Evolutionary conservation across 2,888 invertebrate species (phyloP).

Genomic region (Leistus spinibarbis): DNA sequence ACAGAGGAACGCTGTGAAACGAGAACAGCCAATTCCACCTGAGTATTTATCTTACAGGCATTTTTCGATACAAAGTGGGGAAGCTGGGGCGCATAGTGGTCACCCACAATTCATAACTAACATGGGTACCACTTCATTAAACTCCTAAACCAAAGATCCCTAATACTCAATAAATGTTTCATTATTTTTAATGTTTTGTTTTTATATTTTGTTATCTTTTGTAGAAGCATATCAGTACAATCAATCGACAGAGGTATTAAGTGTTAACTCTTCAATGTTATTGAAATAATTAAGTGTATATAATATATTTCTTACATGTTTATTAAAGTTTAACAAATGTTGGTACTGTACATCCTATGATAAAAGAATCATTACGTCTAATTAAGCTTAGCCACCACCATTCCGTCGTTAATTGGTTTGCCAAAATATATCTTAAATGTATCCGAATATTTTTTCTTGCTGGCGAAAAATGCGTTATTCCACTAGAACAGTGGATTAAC

Average conservation of each 20-base stretch:
- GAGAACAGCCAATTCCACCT: constrained; percentile 73
- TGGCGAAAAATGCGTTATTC: background rate
- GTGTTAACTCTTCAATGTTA: constrained; percentile 36
- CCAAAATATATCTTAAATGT: background rate
- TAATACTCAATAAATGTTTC: background rate
- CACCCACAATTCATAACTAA: constrained; percentile 57
- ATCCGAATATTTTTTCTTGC: background rate
- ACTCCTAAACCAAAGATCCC: constrained; percentile 42
- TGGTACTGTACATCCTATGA: background rate
- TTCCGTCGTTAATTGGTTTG: background rate
- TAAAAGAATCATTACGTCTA: background rate
- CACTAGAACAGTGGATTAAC: background rate
- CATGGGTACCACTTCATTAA: constrained; percentile 55
- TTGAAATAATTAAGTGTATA: constrained; percentile 17
- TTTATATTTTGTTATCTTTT: constrained; percentile 22
- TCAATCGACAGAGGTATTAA: constrained; percentile 24
- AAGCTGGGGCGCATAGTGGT: constrained; percentile 54
- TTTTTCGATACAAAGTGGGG: constrained; percentile 73
- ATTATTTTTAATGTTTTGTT: no score
- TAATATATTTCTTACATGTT: constrained; percentile 28
- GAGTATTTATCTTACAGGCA: constrained; percentile 82
- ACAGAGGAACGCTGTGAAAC: constrained; percentile 75
- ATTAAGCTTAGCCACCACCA: background rate
- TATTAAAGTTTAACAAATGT: constrained; percentile 19
- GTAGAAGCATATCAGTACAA: constrained; percentile 39